Conservation (phyloP, 2,797 vertebrate species). For the Hapalemur alaotrensis region DNA sequence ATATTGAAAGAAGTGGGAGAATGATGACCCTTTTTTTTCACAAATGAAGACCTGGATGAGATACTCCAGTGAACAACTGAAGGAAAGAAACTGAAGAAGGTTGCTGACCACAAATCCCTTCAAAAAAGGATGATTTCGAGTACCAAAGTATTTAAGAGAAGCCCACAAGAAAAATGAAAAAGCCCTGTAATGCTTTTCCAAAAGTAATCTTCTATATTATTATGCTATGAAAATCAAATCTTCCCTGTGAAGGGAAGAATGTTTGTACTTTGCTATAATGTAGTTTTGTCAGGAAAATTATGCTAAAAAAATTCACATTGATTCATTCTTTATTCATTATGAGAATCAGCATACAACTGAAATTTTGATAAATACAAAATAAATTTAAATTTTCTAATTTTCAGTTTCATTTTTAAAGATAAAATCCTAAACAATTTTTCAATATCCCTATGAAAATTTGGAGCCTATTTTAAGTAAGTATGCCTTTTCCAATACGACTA, state of each 20-base stretch:
- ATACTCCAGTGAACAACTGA: background rate
- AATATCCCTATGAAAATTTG: background rate
- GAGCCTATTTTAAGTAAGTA: background rate
- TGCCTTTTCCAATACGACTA: background rate
- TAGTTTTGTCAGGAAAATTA: background rate
- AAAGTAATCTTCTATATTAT: background rate
- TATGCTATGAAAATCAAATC: background rate
- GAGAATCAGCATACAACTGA: background rate
- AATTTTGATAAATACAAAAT: slow-evolving; percentile 19
- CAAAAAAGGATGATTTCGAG: background rate
- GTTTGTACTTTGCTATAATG: background rate
- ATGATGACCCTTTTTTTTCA: background rate
- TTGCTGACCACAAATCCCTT: background rate
- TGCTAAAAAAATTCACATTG: background rate
- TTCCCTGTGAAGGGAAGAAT: background rate
- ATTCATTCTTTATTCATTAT: background rate
- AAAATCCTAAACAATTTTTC: background rate
- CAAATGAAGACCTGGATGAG: background rate
- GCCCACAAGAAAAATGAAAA: background rate
- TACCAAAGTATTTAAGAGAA: background rate
- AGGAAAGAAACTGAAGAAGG: background rate
- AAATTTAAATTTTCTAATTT: background rate
- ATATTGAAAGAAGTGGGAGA: background rate
- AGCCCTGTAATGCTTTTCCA: background rate
- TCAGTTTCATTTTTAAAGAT: background rate